A percentile compares a stretch with the other conserved stretches of the same genome.
These are phyloP conservation scores for Anoplolepis gracilipes DNA, from an alignment of 1,140 invertebrate genomes.

Conservation along the genomic window DNA sequence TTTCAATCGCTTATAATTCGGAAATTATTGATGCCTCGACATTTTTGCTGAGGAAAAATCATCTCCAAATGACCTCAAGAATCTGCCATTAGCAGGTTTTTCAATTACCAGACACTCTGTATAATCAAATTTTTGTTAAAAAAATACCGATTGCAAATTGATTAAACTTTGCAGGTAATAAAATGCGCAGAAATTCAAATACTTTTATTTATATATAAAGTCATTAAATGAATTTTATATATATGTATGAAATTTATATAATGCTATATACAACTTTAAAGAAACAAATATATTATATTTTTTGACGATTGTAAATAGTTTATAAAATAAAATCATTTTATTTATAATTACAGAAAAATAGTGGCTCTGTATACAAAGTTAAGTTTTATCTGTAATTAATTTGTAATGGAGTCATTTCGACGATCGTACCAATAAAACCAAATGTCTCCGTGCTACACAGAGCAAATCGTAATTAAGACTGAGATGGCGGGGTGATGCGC, in stretches of 20 bases:
- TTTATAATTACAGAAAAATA: background rate
- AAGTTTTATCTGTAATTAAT: slow-evolving; percentile 33
- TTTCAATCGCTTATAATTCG: too few relatives aligned
- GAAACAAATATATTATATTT: slow-evolving; percentile 7
- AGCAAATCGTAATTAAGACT: slow-evolving; percentile 57
- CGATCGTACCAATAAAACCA: slow-evolving; percentile 49
- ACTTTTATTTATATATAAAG: background rate
- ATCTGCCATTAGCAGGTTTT: too few relatives aligned
- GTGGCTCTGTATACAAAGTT: background rate
- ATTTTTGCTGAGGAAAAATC: too few relatives aligned
- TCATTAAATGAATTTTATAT: background rate
- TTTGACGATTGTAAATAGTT: background rate
- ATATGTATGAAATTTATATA: background rate
- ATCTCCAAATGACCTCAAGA: too few relatives aligned
- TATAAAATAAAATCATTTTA: background rate
- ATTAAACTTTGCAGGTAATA: background rate
- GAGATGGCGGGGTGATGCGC: slow-evolving; percentile 45
- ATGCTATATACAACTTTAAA: background rate
- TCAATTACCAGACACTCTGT: too few relatives aligned
- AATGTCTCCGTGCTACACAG: slow-evolving; percentile 43
- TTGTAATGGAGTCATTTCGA: slow-evolving; percentile 41
- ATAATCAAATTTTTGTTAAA: background rate
- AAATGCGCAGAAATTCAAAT: background rate
- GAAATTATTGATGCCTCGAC: too few relatives aligned
- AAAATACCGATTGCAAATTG: background rate